Evolutionary conservation across 2,113 vertebrate species (phyloP), one percentile per base, ranked within the genome.

Genomic region (Tringa solitaria): DNA sequence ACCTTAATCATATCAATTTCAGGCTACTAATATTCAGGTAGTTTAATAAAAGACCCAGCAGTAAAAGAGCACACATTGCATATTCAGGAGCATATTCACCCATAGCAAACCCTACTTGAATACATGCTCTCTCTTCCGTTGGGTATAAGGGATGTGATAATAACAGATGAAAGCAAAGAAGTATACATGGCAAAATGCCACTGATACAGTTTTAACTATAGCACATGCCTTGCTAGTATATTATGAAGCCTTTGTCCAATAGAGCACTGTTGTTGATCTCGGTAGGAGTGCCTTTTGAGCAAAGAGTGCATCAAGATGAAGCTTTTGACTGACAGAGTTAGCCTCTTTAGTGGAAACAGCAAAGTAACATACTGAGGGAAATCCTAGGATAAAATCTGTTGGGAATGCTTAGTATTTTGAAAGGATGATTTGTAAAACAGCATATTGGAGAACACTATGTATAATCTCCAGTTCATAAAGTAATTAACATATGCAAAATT

Each of bases 1-100:
- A 61, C 53, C 83, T 95, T 97, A 97, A 97, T 97, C 86, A 95
- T 87, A 87, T 91, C 93, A 89, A 96, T 91, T 97, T 94, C 3
- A 0, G 84, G 90, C 93, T 79, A 95, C 84, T 96, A 95, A 96
- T 96, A 97, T 90, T 91, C 77, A 97, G 59, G 76, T 97, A 90
- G 68, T 89, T 97, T 97, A 96, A 94, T 96, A 94, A 93, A 97
- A 68, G 50, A 54, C 77, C 56, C n/a, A 84, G 84, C 92, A 94
- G 73, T 93, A 91, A 91, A 96, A 95, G 82, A 92, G 67, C 88
- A 92, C 61, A 65, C 10, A 53, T 94, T 75, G 82, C 68, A 80
- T 95, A 73, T 45, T 86, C 69, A 95, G 79, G 72, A 91, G 45
- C 23, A 63, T 89, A 54, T 93, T 95, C 26, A 79, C 63, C 76